A percentile compares a stretch with the other conserved stretches of the same genome.
Evolutionary conservation across 2,888 invertebrate species (phyloP).

Genomic region (Cosmia trapezina): DNA sequence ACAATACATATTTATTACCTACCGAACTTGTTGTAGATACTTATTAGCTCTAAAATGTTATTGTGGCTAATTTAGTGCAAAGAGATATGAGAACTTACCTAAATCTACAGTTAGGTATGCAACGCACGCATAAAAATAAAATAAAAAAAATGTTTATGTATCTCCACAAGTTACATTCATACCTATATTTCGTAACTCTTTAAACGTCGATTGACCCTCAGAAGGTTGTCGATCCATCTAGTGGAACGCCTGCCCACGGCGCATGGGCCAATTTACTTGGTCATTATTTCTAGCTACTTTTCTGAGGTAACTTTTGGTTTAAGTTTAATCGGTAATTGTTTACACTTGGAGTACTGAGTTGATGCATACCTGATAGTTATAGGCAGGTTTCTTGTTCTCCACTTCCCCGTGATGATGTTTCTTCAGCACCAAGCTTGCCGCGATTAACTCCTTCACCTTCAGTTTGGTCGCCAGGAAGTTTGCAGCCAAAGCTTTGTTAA

Average conservation of each 20-base stretch:
- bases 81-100: too few relatives aligned
- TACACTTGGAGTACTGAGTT: background rate
- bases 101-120: too few relatives aligned
- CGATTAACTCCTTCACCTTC: slow-evolving; percentile 81
- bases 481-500: slow-evolving; percentile 83
- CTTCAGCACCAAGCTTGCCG: slow-evolving; percentile 73
- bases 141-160: too few relatives aligned
- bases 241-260: too few relatives aligned
- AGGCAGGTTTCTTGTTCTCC: slow-evolving; percentile 77
- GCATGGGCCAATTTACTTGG: background rate
- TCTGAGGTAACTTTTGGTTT: background rate
- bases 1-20: background rate
- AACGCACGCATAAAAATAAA: background rate
- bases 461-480: slow-evolving; percentile 83
- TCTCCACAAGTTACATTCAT: too few relatives aligned
- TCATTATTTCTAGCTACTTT: background rate
- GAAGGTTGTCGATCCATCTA: background rate
- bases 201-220: too few relatives aligned
- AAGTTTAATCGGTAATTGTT: background rate
- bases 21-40: too few relatives aligned
- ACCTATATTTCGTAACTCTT: too few relatives aligned
- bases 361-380: slow-evolving; percentile 74
- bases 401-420: slow-evolving; percentile 74
- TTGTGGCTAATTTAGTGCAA: background rate
- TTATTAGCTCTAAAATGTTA: background rate